A percentile compares a stretch with the other conserved stretches of the same genome.
Evolutionary conservation across 2,113 vertebrate species (phyloP).

Genomic region (Hoplias malabaricus): DNA sequence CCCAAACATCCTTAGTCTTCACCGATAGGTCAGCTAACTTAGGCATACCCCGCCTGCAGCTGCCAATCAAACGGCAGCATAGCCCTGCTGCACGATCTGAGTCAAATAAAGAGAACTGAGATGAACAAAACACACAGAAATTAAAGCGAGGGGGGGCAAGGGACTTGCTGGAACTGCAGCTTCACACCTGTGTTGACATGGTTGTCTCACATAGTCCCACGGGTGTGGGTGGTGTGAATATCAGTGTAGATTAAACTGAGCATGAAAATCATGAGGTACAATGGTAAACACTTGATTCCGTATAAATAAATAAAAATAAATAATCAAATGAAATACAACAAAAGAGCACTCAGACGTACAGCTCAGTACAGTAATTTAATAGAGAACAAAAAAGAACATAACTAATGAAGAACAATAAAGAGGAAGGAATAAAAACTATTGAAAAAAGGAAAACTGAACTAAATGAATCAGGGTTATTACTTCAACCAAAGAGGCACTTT

Average conservation of each 20-base stretch:
- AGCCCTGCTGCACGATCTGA: conserved; percentile 85
- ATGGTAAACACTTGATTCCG: not conserved
- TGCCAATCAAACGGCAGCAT: conserved; percentile 87
- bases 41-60: conserved; percentile 86
- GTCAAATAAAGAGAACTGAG: conserved; percentile 26
- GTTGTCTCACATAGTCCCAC: not conserved
- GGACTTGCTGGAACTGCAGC: not conserved
- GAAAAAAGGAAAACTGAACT: not conserved
- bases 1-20: conserved; percentile 95
- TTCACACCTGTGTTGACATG: not conserved
- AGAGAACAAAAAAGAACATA: not conserved
- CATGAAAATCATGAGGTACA: not conserved
- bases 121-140: conserved; percentile 49
- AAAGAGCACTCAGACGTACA: not conserved
- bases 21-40: conserved; percentile 89
- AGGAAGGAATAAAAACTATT: not conserved
- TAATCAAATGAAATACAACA: not conserved
- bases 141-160: conserved; percentile 31
- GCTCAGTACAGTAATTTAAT: not conserved
- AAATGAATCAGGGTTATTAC: not conserved
- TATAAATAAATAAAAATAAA: not conserved
- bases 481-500: not conserved
- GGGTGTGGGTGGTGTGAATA: not conserved
- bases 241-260: not conserved
- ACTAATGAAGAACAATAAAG: not conserved